Base-by-base conservation (phyloP, 2,888 invertebrate genomes). In the Ormyrus rosae region DNA sequence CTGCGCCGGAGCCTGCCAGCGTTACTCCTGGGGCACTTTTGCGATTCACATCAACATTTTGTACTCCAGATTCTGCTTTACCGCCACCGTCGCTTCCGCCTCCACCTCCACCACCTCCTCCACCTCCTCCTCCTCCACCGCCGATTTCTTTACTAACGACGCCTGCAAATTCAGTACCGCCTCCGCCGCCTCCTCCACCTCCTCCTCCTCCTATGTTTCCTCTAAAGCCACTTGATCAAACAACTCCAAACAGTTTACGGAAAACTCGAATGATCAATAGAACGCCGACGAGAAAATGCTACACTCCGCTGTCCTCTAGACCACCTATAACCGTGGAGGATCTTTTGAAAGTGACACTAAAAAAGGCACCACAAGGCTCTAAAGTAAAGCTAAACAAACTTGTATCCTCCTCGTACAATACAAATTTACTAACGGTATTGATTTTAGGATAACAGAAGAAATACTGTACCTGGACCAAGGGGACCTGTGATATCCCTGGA, bases 251-350 rank as follows among this genome's bases (percentile, higher is more conserved):
- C 51, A 67, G 34, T 34, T 34, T 34, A 3, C 34, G 34, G 34
- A 34, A 34, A 34, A 34, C 34, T 34, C 34, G 34, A 34, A 3
- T 34, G 34, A 34, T 34, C 34, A 76, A 80, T 50, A 83, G 82
- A 58, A 85, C 85, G n/a, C 85, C 87, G 19, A 81, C 85, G 55
- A 86, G 84, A 74, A 88, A 87, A 73, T 86, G 84, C 61, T 87
- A 86, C 7, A 86, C 87, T 34, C 86, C 88, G n/a, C 65, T 85
- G 19, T 13, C 78, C n/a, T 83, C 74, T 50, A 86, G 90, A 74
- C 89, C 89, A 3, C 51, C 85, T n/a, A 91, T 91, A 53, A 91
- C 91, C 6, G 88, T 89, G 7, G 90, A 91, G 50, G 91, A 91
- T 84, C 85, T 91, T 67, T 80, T 88, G 50, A 90, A 89, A 84